Conservation (phyloP, 2,888 invertebrate species). For the Ceratothoa steindachneri region DNA sequence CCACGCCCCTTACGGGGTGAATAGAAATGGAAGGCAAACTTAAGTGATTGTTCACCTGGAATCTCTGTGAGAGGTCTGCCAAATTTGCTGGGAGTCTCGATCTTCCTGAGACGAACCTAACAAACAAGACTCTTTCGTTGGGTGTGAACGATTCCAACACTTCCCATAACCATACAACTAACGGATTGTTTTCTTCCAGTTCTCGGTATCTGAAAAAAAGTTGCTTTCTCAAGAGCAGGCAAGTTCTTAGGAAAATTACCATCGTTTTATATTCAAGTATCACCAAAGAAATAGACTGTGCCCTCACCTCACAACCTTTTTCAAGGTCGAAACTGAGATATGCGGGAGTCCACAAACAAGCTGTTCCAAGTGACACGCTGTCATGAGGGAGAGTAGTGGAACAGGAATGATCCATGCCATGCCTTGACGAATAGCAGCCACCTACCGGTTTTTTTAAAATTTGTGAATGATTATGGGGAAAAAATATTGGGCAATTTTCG, state of each 20-base stretch:
- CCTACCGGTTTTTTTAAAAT: conserved; percentile 52
- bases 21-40: too few species aligned
- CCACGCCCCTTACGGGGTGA: too few species aligned
- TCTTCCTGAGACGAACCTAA: conserved; percentile 65
- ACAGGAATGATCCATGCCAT: conserved; percentile 65
- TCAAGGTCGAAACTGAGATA: conserved; percentile 60
- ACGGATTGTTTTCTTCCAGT: conserved; percentile 60
- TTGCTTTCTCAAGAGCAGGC: conserved; percentile 34
- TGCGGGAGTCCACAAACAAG: conserved; percentile 63
- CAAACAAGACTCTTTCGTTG: conserved; percentile 62
- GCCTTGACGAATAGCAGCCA: conserved; percentile 61
- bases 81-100: conserved; percentile 63
- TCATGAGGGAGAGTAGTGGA: conserved; percentile 61
- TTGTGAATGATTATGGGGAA: too few species aligned
- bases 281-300: too few species aligned
- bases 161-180: conserved; percentile 64
- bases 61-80: conserved; percentile 63
- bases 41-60: conserved; percentile 62
- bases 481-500: too few species aligned
- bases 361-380: conserved; percentile 61
- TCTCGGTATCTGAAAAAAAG: conserved; percentile 65
- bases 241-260: not conserved
- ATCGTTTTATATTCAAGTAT: too few species aligned
- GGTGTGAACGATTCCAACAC: conserved; percentile 62
- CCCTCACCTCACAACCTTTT: conserved; percentile 61